Conservation (phyloP, 2,888 invertebrate genomes). For the Hipparchia semele region DNA sequence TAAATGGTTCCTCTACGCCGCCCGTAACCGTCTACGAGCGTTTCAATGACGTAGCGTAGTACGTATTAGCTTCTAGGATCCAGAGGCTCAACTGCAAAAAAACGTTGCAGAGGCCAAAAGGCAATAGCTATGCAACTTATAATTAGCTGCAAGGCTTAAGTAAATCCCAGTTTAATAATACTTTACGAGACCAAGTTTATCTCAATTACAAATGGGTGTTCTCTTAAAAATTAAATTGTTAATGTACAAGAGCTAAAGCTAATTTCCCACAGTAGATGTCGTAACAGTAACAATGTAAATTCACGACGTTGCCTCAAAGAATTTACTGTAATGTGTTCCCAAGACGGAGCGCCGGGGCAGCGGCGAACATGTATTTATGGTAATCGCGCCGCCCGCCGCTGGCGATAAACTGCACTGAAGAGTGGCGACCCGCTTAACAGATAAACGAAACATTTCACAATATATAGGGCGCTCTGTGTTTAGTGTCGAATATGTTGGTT, state of each 20-base stretch:
- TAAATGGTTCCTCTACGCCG: too few relatives aligned
- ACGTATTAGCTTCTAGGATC: too few relatives aligned
- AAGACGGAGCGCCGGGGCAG: slow-evolving; percentile 6
- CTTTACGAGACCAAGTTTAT: too few relatives aligned
- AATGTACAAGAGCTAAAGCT: not conserved
- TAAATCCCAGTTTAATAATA: too few relatives aligned
- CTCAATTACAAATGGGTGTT: too few relatives aligned
- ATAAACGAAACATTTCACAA: slow-evolving; percentile 15
- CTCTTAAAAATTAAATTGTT: too few relatives aligned
- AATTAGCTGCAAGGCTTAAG: too few relatives aligned
- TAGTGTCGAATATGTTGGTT: not conserved
- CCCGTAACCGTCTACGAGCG: too few relatives aligned
- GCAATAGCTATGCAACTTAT: too few relatives aligned
- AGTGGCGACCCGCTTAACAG: slow-evolving; percentile 20
- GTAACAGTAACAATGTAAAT: not conserved
- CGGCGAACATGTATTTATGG: slow-evolving; percentile 29
- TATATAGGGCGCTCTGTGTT: not conserved
- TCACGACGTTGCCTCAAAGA: slow-evolving; percentile 7
- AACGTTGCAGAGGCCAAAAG: too few relatives aligned
- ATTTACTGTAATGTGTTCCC: slow-evolving; percentile 15
- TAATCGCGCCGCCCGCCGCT: slow-evolving; percentile 13
- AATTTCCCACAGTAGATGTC: not conserved
- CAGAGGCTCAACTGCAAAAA: too few relatives aligned
- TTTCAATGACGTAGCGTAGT: too few relatives aligned
- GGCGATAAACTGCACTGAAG: slow-evolving; percentile 27